phyloP scores from a whole-genome alignment of 2,888 invertebrate genomes.

The Tinea trinotella region DNA sequence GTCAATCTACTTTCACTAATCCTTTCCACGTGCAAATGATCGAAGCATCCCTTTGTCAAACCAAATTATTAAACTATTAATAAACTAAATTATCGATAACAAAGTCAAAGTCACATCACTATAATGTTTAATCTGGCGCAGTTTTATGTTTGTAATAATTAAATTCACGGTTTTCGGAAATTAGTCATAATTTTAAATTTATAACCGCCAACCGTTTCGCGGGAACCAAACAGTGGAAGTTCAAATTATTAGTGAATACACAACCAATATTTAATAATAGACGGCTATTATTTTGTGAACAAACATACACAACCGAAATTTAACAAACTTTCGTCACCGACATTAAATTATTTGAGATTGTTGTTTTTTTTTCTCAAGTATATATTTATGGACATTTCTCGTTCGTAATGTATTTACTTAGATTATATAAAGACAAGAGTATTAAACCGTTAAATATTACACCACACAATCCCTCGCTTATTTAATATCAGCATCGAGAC shows the following conservation, averaged over 20 bases:
- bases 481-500: no score
- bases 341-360: neutral
- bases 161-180: slow-evolving; percentile 9
- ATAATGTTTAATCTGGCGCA: neutral
- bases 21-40: no score
- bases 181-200: neutral
- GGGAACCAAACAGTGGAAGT: neutral
- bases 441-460: no score
- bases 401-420: no score
- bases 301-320: neutral
- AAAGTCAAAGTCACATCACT: slow-evolving; percentile 3
- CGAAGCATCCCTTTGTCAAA: no score
- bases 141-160: slow-evolving; percentile 9
- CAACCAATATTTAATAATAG: neutral
- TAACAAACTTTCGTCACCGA: no score
- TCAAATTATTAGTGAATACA: neutral
- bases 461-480: no score
- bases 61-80: no score
- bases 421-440: no score
- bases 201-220: neutral
- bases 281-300: neutral
- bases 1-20: no score
- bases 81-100: neutral
- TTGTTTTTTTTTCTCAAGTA: neutral
- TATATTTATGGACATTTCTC: no score